Conservation (phyloP, 2,888 invertebrate genomes). For the Eucriotettix oculatus region DNA sequence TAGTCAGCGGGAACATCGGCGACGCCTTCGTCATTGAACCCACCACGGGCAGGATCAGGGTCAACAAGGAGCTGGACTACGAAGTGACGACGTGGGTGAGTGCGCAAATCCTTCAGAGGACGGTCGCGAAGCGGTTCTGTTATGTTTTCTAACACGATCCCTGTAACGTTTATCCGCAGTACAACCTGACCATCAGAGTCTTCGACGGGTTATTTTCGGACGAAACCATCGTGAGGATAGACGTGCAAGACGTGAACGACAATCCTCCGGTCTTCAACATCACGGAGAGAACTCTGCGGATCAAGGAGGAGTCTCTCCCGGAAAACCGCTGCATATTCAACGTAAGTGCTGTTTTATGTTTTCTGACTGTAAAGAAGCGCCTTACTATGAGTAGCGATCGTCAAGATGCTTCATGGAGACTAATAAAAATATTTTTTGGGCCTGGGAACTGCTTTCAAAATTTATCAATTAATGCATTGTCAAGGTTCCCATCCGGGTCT, state of each 20-base stretch:
- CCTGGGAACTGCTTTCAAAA: too few species aligned
- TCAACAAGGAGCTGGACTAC: constrained; percentile 62
- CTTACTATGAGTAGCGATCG: too few species aligned
- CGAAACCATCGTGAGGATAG: constrained; percentile 65
- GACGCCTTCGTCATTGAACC: constrained; percentile 57
- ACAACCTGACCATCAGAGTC: constrained; percentile 65
- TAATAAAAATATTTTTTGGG: too few species aligned
- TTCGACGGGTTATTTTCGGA: constrained; percentile 74
- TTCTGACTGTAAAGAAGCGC: too few species aligned
- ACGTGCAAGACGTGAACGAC: constrained; percentile 82
- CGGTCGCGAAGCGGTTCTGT: not conserved
- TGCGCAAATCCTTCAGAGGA: not conserved
- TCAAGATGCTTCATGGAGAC: too few species aligned
- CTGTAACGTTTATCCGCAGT: constrained; percentile 30
- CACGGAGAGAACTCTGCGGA: constrained; percentile 52
- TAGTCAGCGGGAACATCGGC: too few species aligned
- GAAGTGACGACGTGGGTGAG: constrained; percentile 51
- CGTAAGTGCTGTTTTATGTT: constrained; percentile 24
- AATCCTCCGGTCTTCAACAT: constrained; percentile 69
- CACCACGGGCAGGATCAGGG: constrained; percentile 69
- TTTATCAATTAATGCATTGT: too few species aligned
- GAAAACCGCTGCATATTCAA: constrained; percentile 52
- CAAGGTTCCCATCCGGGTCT: too few species aligned
- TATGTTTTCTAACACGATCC: not conserved
- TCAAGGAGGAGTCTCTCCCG: constrained; percentile 50